A percentile compares a stretch with the other conserved stretches of the same genome.
phyloP scores from a whole-genome alignment of 2,113 vertebrate genomes.

The Atractosteus spatula region DNA sequence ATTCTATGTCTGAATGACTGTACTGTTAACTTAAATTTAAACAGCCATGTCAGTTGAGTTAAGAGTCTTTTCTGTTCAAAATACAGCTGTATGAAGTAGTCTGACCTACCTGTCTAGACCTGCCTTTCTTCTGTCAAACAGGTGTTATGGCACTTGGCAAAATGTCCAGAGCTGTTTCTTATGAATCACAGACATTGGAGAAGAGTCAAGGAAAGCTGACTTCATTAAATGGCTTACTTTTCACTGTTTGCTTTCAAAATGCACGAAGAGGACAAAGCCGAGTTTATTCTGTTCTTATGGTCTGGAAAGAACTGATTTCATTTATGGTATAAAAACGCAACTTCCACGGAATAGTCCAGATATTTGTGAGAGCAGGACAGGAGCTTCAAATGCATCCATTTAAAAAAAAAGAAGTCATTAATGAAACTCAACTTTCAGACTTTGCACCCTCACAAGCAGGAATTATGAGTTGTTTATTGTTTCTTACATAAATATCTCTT shows the following conservation, averaged over 20 bases:
- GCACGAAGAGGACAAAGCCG: neutral
- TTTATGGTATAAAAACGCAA: neutral
- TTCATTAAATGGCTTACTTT: neutral
- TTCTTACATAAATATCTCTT: too few species aligned
- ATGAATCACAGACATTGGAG: neutral
- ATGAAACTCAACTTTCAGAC: neutral
- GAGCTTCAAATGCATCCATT: neutral
- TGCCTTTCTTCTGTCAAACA: conserved; percentile 31
- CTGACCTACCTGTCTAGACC: conserved; percentile 50
- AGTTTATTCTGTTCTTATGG: neutral
- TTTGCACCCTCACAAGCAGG: too few species aligned
- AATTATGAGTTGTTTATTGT: too few species aligned
- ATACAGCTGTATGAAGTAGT: conserved; percentile 22
- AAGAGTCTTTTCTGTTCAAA: conserved; percentile 13
- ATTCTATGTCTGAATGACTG: too few species aligned
- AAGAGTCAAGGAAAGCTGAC: conserved; percentile 2
- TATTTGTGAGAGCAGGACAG: neutral
- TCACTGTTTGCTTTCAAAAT: conserved; percentile 7
- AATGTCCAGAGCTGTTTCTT: neutral
- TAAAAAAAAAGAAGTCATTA: neutral
- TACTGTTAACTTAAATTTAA: conserved; percentile 23
- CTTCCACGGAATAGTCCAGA: neutral
- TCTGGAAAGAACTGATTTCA: neutral
- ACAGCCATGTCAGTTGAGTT: conserved; percentile 28
- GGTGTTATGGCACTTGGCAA: conserved; percentile 23